Conservation (phyloP, 2,888 invertebrate species). For the Papilio protenor region DNA sequence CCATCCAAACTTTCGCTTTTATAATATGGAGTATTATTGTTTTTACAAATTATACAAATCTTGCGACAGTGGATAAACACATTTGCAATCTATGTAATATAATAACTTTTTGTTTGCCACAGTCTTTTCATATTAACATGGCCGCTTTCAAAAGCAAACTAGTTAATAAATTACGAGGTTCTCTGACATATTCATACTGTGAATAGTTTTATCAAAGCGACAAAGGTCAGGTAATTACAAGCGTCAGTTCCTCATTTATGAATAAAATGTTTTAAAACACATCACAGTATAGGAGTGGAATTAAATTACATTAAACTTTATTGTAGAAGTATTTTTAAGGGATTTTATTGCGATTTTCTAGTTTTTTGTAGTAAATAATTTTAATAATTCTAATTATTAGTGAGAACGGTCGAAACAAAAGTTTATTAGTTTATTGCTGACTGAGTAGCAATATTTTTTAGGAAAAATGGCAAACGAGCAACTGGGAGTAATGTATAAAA, state of each 20-base stretch:
- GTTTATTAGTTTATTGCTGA: no score
- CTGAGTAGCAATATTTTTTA: no score
- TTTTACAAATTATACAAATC: neutral
- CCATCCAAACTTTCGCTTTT: no score
- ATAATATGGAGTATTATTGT: no score
- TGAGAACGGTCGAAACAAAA: no score
- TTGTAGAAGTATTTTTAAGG: neutral
- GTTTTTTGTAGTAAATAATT: no score
- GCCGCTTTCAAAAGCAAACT: neutral
- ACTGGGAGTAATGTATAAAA: no score
- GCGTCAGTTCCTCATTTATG: neutral
- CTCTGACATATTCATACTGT: neutral
- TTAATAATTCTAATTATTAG: no score
- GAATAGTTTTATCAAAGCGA: constrained; percentile 22
- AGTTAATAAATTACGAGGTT: constrained; percentile 15
- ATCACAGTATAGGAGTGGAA: neutral
- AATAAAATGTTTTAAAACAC: constrained; percentile 7
- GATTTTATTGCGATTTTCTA: no score
- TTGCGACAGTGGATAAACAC: neutral
- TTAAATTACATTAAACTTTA: neutral
- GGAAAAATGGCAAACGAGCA: constrained; percentile 37
- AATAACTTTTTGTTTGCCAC: constrained; percentile 5
- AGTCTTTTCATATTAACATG: constrained; percentile 4
- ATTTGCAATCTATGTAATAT: constrained; percentile 4
- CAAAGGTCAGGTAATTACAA: constrained; percentile 23